Conservation (phyloP, 2,113 vertebrate species). For the Crocuta crocuta region DNA sequence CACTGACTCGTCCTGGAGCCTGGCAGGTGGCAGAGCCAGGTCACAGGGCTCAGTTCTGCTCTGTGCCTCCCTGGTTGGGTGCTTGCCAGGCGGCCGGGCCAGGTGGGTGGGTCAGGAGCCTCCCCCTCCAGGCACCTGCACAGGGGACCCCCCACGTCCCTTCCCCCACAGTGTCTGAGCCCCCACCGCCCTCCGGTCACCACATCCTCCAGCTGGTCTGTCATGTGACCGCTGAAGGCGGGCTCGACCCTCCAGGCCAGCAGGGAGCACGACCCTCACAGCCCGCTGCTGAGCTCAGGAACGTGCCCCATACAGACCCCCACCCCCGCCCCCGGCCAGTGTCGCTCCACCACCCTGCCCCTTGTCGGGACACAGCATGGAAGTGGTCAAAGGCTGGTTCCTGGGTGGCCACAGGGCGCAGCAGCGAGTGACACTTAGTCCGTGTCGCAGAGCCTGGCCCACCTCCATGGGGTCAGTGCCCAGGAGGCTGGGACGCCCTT, state of each 20-base stretch:
- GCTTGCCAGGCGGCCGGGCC: neutral
- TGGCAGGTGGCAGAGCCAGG: neutral
- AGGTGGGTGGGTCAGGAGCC: neutral
- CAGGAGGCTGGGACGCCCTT: neutral
- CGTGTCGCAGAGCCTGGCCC: neutral
- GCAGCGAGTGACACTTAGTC: neutral
- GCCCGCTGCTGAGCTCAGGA: neutral
- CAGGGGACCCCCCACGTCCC: no score
- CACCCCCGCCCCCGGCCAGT: neutral
- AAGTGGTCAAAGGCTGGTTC: neutral
- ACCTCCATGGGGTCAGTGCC: neutral
- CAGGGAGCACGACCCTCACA: neutral
- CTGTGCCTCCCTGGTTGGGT: neutral
- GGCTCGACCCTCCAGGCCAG: neutral
- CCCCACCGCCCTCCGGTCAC: neutral
- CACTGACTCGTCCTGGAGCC: neutral
- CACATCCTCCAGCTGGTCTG: neutral
- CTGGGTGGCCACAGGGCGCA: neutral
- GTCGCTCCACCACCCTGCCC: neutral
- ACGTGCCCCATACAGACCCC: neutral
- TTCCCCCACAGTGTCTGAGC: neutral
- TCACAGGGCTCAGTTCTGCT: neutral
- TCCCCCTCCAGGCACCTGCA: no score
- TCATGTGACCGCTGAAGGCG: no score
- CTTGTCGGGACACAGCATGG: neutral